Base-by-base conservation (phyloP, 2,797 vertebrate genomes). In the Gobio occitaniae region DNA sequence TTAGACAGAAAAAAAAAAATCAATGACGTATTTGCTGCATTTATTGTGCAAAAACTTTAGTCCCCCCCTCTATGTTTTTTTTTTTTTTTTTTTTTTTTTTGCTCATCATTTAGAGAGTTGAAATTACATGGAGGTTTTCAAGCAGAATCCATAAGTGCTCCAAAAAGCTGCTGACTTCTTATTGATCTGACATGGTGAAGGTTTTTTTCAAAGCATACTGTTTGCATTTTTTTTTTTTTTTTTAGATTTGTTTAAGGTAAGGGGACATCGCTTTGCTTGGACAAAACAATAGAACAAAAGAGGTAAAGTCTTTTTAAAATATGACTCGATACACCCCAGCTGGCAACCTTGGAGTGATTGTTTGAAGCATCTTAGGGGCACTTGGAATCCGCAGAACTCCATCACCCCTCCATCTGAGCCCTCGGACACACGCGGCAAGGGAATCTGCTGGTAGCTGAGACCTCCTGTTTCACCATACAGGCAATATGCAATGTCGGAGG, bases 21-120 rank as follows among this genome's bases (percentile, higher is more conserved):
- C 92, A 92, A 93, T 93, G 89, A 94, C 92, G 94, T 94, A 93
- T 83, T 92, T 93, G 93, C 93, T 94, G 92, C 93, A 90, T 94
- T 91, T 92, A 90, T 95, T 95, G 95, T 93, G 91, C 91, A 92
- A 95, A 90, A 89, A 85, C 77, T 66, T 68, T 80, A 80, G 89
- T 91, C 91, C 91, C 91, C 41, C 87, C 90, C 91, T 87, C 89
- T 93, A 1, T 90, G 91, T 86, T 79, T 88, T 88, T 86, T 56
- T 4, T 56, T 56, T 25, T 89, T 87, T 68, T 12, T 79, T 17
- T 17, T 48, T 21, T 77, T 89, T 44, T 44, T 9, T 10, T 44
- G 41, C 41, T 92, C 41, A 82, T 90, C 87, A 86, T 91, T 86
- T 88, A 90, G 87, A 87, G 86, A 91, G 91, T 94, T 94, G 86